Percentiles rank a stretch among this genome's conserved stretches.
Evolutionary conservation across 2,888 invertebrate genomes (phyloP).

Genomic region (Hemicrepidius hirtus): DNA sequence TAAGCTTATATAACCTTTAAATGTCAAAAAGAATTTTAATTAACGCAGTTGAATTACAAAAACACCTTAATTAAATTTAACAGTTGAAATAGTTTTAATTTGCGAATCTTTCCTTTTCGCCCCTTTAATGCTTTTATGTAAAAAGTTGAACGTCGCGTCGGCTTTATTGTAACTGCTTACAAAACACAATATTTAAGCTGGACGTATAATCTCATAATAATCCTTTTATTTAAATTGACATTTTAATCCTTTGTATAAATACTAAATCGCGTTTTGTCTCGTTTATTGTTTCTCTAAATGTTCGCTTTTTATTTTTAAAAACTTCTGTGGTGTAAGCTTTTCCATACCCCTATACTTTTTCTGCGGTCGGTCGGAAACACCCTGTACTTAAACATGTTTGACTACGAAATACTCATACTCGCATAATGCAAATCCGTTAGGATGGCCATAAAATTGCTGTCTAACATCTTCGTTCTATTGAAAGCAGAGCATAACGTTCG

Average conservation of each 20-base stretch:
- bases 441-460: no score
- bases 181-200: not conserved
- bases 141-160: not conserved
- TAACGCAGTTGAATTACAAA: not conserved
- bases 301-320: no score
- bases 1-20: not conserved
- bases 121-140: not conserved
- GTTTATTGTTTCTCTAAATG: no score
- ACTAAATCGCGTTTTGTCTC: not conserved
- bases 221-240: slow-evolving; percentile 5
- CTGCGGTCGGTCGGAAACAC: no score
- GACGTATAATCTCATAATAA: slow-evolving; percentile 1
- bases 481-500: no score
- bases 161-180: slow-evolving; percentile 7
- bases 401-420: no score
- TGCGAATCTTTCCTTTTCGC: not conserved
- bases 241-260: not conserved
- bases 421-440: no score
- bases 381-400: no score
- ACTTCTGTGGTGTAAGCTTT: no score
- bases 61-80: not conserved
- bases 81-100: not conserved
- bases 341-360: no score
- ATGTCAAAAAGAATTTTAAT: not conserved
- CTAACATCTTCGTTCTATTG: no score